Evolutionary conservation across 2,113 vertebrate genomes (phyloP).

Genomic region (Beaufortia kweichowensis): DNA sequence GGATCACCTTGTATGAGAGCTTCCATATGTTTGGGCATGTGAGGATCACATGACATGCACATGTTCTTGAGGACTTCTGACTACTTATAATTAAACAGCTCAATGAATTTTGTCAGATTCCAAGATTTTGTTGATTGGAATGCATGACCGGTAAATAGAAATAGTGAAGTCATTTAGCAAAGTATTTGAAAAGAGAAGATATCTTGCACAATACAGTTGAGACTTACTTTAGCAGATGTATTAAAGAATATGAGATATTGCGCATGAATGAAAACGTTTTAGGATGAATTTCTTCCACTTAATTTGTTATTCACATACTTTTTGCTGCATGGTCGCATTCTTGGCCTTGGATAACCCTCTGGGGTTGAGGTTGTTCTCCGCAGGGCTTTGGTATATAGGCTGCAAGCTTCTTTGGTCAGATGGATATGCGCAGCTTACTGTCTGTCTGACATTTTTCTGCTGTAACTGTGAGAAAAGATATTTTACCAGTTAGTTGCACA

Average conservation of each 20-base stretch:
- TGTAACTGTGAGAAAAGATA: constrained; percentile 60
- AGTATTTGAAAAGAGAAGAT: not conserved
- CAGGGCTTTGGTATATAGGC: constrained; percentile 64
- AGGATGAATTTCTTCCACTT: constrained; percentile 12
- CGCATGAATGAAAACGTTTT: constrained; percentile 26
- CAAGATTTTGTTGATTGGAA: not conserved
- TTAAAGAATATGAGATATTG: constrained; percentile 12
- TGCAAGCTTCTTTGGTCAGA: constrained; percentile 71
- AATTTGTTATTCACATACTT: constrained; percentile 65
- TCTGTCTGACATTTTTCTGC: constrained; percentile 69
- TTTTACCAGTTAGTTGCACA: not conserved
- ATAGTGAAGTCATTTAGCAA: not conserved
- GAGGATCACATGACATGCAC: constrained; percentile 26
- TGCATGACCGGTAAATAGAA: constrained; percentile 15
- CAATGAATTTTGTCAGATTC: constrained; percentile 28
- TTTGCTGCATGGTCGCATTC: constrained; percentile 70
- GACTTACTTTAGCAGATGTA: not conserved
- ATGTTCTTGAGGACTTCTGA: constrained; percentile 22
- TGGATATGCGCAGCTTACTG: constrained; percentile 70
- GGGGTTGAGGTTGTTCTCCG: constrained; percentile 66
- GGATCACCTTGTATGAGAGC: not conserved
- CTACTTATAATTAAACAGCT: constrained; percentile 20
- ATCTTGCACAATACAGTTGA: not conserved
- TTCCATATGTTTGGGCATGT: constrained; percentile 28
- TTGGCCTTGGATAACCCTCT: constrained; percentile 66